These are phyloP conservation scores for Strigamia maritima DNA, from an alignment of 2,888 invertebrate genomes.

Conservation along the genomic window DNA sequence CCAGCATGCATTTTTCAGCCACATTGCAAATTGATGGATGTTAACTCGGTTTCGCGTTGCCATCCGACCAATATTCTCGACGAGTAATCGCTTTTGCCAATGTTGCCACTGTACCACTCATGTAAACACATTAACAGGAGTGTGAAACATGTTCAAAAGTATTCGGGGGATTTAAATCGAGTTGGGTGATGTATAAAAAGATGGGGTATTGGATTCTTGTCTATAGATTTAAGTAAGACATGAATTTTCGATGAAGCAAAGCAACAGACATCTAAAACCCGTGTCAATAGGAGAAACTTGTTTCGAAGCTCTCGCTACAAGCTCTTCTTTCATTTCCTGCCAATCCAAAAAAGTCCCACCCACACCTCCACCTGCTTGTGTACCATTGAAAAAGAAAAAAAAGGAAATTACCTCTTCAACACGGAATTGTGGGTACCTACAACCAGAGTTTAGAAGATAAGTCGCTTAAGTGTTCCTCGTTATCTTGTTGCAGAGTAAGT, in stretches of 20 bases:
- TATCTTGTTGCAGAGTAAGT: slow-evolving; percentile 16
- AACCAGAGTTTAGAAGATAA: slow-evolving; percentile 25
- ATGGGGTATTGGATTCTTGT: too few species aligned
- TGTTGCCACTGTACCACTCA: too few species aligned
- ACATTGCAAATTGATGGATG: too few species aligned
- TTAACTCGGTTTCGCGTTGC: too few species aligned
- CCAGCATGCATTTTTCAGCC: too few species aligned
- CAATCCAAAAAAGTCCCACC: neutral
- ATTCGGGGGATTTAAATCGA: too few species aligned
- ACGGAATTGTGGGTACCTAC: slow-evolving; percentile 30
- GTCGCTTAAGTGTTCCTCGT: slow-evolving; percentile 32
- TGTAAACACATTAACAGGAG: too few species aligned
- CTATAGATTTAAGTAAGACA: neutral
- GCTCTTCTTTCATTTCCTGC: slow-evolving; percentile 34
- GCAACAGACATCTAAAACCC: too few species aligned
- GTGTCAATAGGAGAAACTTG: neutral
- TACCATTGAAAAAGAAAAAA: neutral
- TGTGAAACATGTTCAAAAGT: too few species aligned
- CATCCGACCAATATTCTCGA: too few species aligned
- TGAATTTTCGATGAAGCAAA: neutral
- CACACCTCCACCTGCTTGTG: neutral
- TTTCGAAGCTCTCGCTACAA: neutral
- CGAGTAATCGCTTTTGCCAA: too few species aligned
- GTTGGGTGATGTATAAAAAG: too few species aligned
- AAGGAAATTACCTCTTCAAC: slow-evolving; percentile 34